phyloP scores from a whole-genome alignment of 37 sponge, comb jelly and placozoan species.

The Diacarnus erythraeanus region DNA sequence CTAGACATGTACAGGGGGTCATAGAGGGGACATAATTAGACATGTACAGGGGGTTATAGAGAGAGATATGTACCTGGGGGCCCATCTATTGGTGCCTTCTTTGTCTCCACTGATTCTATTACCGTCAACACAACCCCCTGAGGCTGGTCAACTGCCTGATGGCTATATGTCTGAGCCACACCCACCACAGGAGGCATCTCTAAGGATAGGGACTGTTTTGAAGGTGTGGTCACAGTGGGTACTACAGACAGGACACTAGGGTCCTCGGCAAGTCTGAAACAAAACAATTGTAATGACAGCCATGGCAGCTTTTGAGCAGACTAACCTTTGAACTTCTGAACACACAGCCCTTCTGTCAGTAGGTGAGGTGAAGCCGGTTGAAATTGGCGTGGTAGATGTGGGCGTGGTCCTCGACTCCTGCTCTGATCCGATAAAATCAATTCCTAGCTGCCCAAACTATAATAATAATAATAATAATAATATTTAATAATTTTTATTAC shows the following conservation, averaged over 20 bases:
- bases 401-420: background rate
- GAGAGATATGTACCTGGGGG: conserved; percentile 4
- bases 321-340: conserved; percentile 1
- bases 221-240: background rate
- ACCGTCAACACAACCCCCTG: background rate
- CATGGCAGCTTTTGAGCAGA: background rate
- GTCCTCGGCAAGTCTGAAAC: background rate
- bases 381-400: background rate
- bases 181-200: conserved; percentile 1
- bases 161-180: background rate
- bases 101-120: background rate
- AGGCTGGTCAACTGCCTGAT: background rate
- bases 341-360: background rate
- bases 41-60: too few species aligned
- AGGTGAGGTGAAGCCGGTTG: background rate
- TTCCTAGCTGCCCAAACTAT: conserved; percentile 26
- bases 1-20: too few species aligned
- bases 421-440: conserved; percentile 22
- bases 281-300: background rate
- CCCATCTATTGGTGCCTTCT: background rate
- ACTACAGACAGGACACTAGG: conserved; percentile 5
- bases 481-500: too few species aligned
- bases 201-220: background rate
- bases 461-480: too few species aligned
- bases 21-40: too few species aligned